phyloP scores from a whole-genome alignment of 2,888 invertebrate genomes.

The Drosophila lutescens region DNA sequence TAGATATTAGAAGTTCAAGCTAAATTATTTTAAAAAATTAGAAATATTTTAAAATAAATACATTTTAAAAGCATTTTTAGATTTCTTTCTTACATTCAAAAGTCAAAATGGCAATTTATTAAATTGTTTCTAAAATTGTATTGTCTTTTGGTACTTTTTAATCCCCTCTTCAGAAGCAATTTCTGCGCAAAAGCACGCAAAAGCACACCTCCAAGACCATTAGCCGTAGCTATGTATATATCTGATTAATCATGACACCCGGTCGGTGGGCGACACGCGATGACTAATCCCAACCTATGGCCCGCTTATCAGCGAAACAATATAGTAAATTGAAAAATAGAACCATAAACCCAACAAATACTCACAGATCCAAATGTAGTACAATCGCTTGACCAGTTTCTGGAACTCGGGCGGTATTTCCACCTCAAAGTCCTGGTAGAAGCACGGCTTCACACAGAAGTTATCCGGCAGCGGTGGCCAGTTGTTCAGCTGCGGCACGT shows the following conservation, averaged over 20 bases:
- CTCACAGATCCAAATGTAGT: constrained; percentile 99
- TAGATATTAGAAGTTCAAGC: too few species aligned
- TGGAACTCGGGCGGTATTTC: constrained; percentile 99
- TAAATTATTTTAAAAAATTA: too few species aligned
- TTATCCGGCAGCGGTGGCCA: constrained; percentile 98
- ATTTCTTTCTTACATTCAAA: too few species aligned
- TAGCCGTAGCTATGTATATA: constrained; percentile 21
- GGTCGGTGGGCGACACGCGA: constrained; percentile 22
- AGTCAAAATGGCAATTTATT: too few species aligned
- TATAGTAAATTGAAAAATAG: constrained; percentile 7
- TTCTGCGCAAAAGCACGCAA: constrained; percentile 1
- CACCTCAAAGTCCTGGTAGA: constrained; percentile 99
- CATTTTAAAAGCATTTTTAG: too few species aligned
- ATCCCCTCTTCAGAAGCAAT: not conserved
- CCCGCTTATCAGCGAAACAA: constrained; percentile 33
- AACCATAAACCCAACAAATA: constrained; percentile 70
- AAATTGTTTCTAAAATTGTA: not conserved
- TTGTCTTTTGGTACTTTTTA: not conserved
- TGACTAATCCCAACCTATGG: constrained; percentile 56
- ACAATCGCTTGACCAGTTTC: constrained; percentile 96
- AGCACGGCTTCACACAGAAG: constrained; percentile 98
- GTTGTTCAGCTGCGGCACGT: constrained; percentile 93
- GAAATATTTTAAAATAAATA: too few species aligned
- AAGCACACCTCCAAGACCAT: constrained; percentile 2
- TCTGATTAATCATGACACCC: constrained; percentile 22